Evolutionary conservation across 1,140 invertebrate genomes (phyloP).

Genomic region (Spodoptera litura): DNA sequence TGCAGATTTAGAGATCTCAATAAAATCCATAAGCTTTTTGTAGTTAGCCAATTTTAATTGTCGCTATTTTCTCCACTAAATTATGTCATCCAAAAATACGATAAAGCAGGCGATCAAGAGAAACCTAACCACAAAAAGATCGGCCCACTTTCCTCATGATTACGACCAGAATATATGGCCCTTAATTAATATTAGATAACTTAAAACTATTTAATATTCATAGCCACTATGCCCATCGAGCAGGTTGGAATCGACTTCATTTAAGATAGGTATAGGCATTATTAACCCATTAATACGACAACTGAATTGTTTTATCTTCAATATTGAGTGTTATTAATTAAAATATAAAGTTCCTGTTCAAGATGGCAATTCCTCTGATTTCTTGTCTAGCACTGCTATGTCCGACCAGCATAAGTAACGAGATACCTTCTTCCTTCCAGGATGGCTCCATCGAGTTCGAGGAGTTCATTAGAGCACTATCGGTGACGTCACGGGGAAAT

Average conservation of each 20-base stretch:
- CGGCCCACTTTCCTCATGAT: background rate
- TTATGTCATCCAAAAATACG: no score
- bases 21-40: no score
- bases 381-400: no score
- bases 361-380: no score
- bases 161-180: background rate
- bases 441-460: conserved; percentile 99
- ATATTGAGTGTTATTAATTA: no score
- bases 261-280: background rate
- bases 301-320: no score
- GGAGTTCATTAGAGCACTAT: conserved; percentile 98
- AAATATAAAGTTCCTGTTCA: no score
- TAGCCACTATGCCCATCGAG: conserved; percentile 15
- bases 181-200: conserved; percentile 48
- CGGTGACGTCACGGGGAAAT: conserved; percentile 98
- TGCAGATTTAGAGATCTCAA: no score
- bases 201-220: conserved; percentile 54
- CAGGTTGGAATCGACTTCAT: background rate
- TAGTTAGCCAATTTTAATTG: no score
- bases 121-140: background rate
- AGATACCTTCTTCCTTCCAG: conserved; percentile 86
- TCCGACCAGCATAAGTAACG: no score
- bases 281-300: no score
- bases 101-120: background rate
- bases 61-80: no score